phyloP scores from a whole-genome alignment of 2,113 vertebrate species.

The Aspidoscelis tigris region DNA sequence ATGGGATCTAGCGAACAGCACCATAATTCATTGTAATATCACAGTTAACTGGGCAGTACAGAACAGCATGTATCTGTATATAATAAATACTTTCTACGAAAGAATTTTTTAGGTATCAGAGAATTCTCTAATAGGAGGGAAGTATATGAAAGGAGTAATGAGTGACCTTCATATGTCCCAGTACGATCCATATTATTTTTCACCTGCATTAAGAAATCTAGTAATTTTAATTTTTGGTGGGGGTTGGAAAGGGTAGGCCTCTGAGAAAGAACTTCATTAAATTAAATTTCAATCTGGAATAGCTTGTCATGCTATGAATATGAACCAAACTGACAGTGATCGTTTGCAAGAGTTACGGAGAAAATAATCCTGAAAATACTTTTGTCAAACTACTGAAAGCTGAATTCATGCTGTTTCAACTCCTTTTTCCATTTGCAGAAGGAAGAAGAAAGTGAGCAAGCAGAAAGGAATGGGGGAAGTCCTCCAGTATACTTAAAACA shows the following conservation, averaged over 20 bases:
- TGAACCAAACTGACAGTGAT: slow-evolving; percentile 46
- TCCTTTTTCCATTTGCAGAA: slow-evolving; percentile 63
- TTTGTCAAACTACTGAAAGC: slow-evolving; percentile 66
- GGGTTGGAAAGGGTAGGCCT: slow-evolving; percentile 1
- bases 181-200: slow-evolving; percentile 25
- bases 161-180: slow-evolving; percentile 26
- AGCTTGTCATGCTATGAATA: slow-evolving; percentile 59
- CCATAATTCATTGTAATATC: no score
- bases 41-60: not conserved
- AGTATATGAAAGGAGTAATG: slow-evolving; percentile 19
- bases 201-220: slow-evolving; percentile 56
- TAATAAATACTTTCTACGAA: not conserved
- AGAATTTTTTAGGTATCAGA: not conserved
- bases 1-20: no score
- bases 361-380: slow-evolving; percentile 68
- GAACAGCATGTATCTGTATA: not conserved
- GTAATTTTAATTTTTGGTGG: slow-evolving; percentile 32
- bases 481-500: slow-evolving; percentile 68
- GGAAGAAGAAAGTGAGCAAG: slow-evolving; percentile 68
- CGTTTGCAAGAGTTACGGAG: slow-evolving; percentile 66
- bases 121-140: not conserved
- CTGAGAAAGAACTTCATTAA: slow-evolving; percentile 60
- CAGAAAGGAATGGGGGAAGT: slow-evolving; percentile 77
- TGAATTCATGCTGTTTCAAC: slow-evolving; percentile 69
- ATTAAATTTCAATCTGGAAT: slow-evolving; percentile 56